phyloP scores from a whole-genome alignment of 1,140 invertebrate genomes.

The Zaprionus davidi region DNA sequence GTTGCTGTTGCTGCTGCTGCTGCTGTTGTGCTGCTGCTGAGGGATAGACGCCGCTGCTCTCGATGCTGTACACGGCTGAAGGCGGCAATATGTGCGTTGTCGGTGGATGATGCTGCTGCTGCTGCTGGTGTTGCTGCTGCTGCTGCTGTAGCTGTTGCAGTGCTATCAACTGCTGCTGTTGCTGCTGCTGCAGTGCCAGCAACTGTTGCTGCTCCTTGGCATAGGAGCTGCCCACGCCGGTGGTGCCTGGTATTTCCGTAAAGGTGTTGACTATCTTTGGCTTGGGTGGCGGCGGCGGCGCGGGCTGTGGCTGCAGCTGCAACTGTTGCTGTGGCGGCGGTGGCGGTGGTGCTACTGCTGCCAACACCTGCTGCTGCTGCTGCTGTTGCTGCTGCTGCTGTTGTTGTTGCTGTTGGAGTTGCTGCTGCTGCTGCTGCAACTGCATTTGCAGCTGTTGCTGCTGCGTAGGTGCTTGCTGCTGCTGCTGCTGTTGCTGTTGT shows the following conservation, averaged over 20 bases:
- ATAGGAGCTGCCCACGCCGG: constrained; percentile 79
- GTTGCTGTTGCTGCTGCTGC: constrained; percentile 36
- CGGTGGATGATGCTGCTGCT: constrained; percentile 72
- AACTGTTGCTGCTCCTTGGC: constrained; percentile 76
- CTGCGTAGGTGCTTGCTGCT: constrained; percentile 37
- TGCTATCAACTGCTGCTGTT: constrained; percentile 65
- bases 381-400: constrained; percentile 37
- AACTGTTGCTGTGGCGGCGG: constrained; percentile 42
- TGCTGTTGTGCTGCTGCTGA: constrained; percentile 23
- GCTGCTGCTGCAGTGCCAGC: constrained; percentile 58
- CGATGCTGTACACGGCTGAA: constrained; percentile 81
- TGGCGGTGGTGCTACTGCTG: constrained; percentile 35
- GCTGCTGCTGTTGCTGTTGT: constrained; percentile 29
- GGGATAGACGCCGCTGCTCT: constrained; percentile 60
- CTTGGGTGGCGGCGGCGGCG: constrained; percentile 75
- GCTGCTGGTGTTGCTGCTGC: constrained; percentile 64
- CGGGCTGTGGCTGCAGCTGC: constrained; percentile 56
- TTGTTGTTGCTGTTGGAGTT: constrained; percentile 42
- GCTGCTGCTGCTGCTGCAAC: constrained; percentile 36
- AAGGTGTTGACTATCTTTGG: constrained; percentile 83
- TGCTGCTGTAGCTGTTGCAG: constrained; percentile 77
- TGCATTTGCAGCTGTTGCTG: constrained; percentile 49
- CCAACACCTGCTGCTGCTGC: constrained; percentile 31
- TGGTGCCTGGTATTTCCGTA: constrained; percentile 82
- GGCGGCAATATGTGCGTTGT: constrained; percentile 80